A percentile compares a stretch with the other conserved stretches of the same genome.
Conservation (phyloP, 2,113 vertebrate species). For the Lasiurus borealis region DNA sequence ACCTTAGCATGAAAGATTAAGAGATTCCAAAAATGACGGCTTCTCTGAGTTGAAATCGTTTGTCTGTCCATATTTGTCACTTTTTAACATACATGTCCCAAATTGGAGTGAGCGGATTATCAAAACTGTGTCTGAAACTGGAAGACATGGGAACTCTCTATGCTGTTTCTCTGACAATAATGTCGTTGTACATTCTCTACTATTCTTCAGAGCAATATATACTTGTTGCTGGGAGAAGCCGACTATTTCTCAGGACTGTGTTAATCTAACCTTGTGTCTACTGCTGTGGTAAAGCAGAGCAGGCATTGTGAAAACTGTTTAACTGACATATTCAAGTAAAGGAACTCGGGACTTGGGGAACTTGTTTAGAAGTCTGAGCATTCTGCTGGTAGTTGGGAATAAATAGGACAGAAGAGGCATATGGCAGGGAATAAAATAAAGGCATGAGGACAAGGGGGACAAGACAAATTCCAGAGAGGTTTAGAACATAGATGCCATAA, state of each 20-base stretch:
- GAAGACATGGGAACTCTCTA: background rate
- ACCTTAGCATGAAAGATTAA: background rate
- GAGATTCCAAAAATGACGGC: background rate
- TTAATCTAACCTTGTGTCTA: background rate
- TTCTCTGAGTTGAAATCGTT: background rate
- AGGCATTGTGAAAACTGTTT: background rate
- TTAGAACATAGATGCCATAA: background rate
- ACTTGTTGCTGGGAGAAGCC: background rate
- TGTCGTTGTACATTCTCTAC: background rate
- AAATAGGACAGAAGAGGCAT: background rate
- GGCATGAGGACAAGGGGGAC: background rate
- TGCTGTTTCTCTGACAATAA: background rate
- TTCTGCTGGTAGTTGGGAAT: background rate
- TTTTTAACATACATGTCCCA: background rate
- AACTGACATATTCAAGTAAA: background rate
- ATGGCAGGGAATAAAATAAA: background rate
- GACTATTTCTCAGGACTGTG: background rate
- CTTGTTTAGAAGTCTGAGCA: background rate
- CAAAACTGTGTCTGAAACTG: background rate
- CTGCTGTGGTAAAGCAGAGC: background rate
- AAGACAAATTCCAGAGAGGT: background rate
- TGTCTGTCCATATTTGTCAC: background rate
- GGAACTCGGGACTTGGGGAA: background rate
- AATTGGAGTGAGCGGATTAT: background rate
- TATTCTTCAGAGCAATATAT: background rate